Base-by-base conservation (phyloP, 2,888 invertebrate genomes). In the Oegoconia quadripuncta region DNA sequence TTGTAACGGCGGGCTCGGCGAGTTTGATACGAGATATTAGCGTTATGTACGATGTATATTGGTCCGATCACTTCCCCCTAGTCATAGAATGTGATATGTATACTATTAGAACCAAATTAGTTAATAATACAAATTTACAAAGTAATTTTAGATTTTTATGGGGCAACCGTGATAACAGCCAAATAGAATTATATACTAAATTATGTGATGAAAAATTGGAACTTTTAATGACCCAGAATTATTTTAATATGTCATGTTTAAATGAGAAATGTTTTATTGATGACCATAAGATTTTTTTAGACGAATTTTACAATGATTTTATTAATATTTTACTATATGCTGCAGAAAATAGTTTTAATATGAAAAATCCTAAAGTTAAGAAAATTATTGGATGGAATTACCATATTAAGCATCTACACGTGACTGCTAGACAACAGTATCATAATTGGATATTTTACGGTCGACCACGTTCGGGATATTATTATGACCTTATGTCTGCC, bases 61-160 rank as follows among this genome's bases (percentile, higher is more conserved):
- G 20, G 22, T 29, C 36, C 1, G 36, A 37, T 16, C 37, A 37
- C 17, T 37, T 16, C 11, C 37, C 37, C 2, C 12, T 37, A 2
- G 22, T 15, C 11, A 13, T 37, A 3, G 12, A 16, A 17, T 22
- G 22, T 17, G 7, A 17, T 12, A 17, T 35, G 8, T 11, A 35
- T 6, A 12, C 15, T n/a, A 14, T 39, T 14, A 29, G 11, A 17
- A 27, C 4, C 15, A 32, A 32, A 32, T 3, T 30, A 4, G 3
- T 9, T 22, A 14, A 13, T 12, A 31, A 31, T 18, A n/a, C 3
- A n/a, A 22, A 7, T 23, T 6, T 5, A 23, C 9, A 12, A 6
- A 13, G 13, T 12, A 23, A 22, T 8, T 9, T 33, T 6, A 23
- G 7, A 33, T 23, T 9, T 20, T 3, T 20, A 16, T 14, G 12